Evolutionary conservation across 2,797 vertebrate species (phyloP).

Genomic region (Trematomus bernacchii): DNA sequence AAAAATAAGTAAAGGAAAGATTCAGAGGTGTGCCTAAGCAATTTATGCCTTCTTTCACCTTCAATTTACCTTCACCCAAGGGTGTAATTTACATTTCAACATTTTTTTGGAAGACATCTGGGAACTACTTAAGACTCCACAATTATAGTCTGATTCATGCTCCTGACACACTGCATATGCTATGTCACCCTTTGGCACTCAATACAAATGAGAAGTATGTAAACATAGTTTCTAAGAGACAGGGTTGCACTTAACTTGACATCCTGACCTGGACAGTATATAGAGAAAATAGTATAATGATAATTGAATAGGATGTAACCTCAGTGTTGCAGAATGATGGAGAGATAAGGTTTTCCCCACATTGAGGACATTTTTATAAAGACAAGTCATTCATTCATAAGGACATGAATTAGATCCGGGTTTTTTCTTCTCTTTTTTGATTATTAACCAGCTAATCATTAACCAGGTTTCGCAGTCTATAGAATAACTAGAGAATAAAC

Average conservation of each 20-base stretch:
- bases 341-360: background rate
- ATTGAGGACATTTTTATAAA: background rate
- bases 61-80: constrained; percentile 66
- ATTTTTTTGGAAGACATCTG: constrained; percentile 56
- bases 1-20: constrained; percentile 20
- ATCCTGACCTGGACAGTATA: constrained; percentile 45
- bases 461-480: too few relatives aligned
- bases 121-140: constrained; percentile 57
- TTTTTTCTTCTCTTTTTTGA: background rate
- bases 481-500: background rate
- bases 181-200: constrained; percentile 61
- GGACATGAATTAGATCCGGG: background rate
- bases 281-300: constrained; percentile 29
- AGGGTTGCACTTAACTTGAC: constrained; percentile 56
- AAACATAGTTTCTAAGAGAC: constrained; percentile 64
- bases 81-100: constrained; percentile 73
- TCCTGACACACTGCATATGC: constrained; percentile 51
- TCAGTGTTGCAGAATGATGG: background rate
- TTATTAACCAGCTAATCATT: background rate
- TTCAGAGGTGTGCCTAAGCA: constrained; percentile 32
- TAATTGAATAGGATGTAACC: constrained; percentile 14
- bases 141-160: constrained; percentile 66
- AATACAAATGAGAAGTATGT: constrained; percentile 66
- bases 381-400: background rate
- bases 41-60: constrained; percentile 62